Percentiles rank a stretch among this genome's conserved stretches.
Conservation (phyloP, 2,797 vertebrate species). For the Parauchenoglanis ngamensis region DNA sequence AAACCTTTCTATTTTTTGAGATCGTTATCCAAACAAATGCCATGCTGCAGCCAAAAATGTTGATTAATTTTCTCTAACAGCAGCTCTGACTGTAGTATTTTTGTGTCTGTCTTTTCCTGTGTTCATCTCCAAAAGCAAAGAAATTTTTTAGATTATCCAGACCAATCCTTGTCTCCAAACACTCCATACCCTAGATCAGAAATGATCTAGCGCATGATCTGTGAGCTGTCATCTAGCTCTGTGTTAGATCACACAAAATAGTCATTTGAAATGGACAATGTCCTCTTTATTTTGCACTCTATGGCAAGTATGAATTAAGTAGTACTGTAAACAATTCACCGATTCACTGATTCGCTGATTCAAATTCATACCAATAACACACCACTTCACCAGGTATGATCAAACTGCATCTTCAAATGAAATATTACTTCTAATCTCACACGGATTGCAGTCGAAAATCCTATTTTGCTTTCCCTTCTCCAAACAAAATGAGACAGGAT, state of each 20-base stretch:
- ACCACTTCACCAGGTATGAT: neutral
- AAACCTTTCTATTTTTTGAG: neutral
- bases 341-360: conserved; percentile 32
- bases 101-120: neutral
- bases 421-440: neutral
- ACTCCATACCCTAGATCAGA: neutral
- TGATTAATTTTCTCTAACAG: neutral
- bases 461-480: neutral
- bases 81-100: neutral
- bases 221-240: neutral
- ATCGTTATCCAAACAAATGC: conserved; percentile 9
- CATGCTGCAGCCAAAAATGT: neutral
- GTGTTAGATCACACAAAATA: neutral
- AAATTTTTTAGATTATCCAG: neutral
- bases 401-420: neutral
- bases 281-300: neutral
- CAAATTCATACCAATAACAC: conserved; percentile 45
- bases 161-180: neutral
- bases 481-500: neutral
- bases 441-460: neutral
- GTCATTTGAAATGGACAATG: neutral
- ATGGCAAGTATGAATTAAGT: neutral
- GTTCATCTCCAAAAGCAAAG: neutral
- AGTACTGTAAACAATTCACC: no score
- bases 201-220: neutral